phyloP scores from a whole-genome alignment of 2,888 invertebrate genomes.

The Hydraecia micacea region DNA sequence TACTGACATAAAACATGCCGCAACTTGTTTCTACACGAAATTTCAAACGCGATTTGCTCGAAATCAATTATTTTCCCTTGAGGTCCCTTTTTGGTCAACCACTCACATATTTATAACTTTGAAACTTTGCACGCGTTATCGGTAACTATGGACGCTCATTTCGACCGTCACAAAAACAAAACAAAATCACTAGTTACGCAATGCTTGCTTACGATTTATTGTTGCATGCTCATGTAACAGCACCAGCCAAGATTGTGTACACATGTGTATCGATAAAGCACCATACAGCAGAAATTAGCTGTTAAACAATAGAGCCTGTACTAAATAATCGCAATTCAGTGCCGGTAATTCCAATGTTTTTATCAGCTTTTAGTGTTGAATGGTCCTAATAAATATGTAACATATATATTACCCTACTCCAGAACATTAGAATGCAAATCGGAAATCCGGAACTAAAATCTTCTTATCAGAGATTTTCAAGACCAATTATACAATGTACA shows the following conservation, averaged over 20 bases:
- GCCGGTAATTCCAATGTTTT: slow-evolving; percentile 11
- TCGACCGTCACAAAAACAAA: slow-evolving; percentile 48
- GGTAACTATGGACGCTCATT: slow-evolving; percentile 24
- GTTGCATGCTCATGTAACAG: slow-evolving; percentile 63
- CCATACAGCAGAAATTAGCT: slow-evolving; percentile 42
- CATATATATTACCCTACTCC: neutral
- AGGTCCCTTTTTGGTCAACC: no score
- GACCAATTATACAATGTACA: neutral
- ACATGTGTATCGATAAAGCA: slow-evolving; percentile 65
- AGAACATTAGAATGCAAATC: neutral
- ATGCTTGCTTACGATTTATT: slow-evolving; percentile 62
- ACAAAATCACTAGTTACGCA: slow-evolving; percentile 57
- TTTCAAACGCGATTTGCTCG: no score
- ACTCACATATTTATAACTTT: no score
- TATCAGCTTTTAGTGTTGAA: neutral
- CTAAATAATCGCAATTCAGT: slow-evolving; percentile 18
- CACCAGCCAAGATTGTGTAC: slow-evolving; percentile 50
- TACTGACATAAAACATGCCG: no score
- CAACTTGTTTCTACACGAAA: no score
- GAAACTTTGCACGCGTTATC: slow-evolving; percentile 38
- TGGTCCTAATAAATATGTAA: neutral
- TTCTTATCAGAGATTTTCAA: neutral
- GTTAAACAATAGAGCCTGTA: slow-evolving; percentile 33
- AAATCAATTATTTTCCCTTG: no score
- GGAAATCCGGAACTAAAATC: neutral